A percentile compares a stretch with the other conserved stretches of the same genome.
Conservation (phyloP, 2,888 invertebrate genomes). For the Athalia circularis region DNA sequence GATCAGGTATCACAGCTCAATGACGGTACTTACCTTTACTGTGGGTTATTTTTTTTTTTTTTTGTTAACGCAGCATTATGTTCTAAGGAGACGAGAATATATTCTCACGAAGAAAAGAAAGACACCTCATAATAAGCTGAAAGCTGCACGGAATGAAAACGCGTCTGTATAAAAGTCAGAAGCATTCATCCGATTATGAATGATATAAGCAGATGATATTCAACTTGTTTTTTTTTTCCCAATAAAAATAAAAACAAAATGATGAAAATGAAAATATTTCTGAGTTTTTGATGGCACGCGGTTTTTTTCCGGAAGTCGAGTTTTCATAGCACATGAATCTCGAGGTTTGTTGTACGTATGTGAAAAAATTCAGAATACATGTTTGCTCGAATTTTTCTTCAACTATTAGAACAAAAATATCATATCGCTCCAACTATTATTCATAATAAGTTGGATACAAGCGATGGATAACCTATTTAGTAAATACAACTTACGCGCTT, state of each 20-base stretch:
- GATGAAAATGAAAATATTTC: conserved; percentile 1
- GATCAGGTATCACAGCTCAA: neutral
- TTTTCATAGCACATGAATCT: neutral
- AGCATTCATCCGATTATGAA: neutral
- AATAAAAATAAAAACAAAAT: conserved; percentile 5
- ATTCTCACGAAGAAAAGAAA: conserved; percentile 8
- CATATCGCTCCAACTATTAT: too few relatives aligned
- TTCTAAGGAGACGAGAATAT: conserved; percentile 14
- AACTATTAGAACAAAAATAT: too few relatives aligned
- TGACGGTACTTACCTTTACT: neutral
- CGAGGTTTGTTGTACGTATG: neutral
- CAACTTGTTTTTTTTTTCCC: too few relatives aligned
- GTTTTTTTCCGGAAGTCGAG: neutral
- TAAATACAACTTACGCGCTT: too few relatives aligned
- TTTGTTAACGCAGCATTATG: conserved; percentile 16
- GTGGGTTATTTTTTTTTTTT: conserved; percentile 5
- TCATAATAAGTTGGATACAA: too few relatives aligned
- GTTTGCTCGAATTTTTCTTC: too few relatives aligned
- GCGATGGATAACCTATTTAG: too few relatives aligned
- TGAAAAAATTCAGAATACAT: neutral
- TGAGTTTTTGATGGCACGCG: conserved; percentile 6
- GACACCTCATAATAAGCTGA: conserved; percentile 23
- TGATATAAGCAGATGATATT: too few relatives aligned
- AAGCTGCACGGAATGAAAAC: neutral
- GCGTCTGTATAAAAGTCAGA: neutral